A percentile compares a stretch with the other conserved stretches of the same genome.
These are phyloP conservation scores for Vanacampus margaritifer DNA, from an alignment of 2,113 vertebrate genomes.

Conservation along the genomic window DNA sequence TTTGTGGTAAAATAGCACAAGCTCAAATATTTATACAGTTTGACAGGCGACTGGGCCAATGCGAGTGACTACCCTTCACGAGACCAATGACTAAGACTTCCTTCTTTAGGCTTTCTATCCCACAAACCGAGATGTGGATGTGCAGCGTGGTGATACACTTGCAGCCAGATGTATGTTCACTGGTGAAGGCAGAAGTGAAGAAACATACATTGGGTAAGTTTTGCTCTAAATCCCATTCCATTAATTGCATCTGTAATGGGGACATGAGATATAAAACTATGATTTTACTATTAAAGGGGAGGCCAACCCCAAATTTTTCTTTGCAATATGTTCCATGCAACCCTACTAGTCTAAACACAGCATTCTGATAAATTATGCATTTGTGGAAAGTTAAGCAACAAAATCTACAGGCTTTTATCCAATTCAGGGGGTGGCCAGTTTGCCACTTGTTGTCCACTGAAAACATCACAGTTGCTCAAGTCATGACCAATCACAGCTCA, in stretches of 20 bases:
- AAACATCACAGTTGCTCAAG: too few relatives aligned
- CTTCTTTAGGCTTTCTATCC: conserved; percentile 88
- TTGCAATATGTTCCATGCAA: too few relatives aligned
- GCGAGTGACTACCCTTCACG: not conserved
- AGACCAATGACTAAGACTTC: not conserved
- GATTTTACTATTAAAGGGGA: not conserved
- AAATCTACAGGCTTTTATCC: too few relatives aligned
- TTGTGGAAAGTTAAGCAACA: too few relatives aligned
- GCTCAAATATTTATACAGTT: not conserved
- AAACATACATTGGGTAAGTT: conserved; percentile 88
- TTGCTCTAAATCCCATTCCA: not conserved
- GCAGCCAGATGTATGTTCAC: conserved; percentile 93
- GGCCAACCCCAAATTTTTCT: too few relatives aligned
- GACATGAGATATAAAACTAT: not conserved
- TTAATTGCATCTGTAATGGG: not conserved
- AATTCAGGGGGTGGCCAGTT: too few relatives aligned
- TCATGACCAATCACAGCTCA: too few relatives aligned
- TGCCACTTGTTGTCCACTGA: too few relatives aligned
- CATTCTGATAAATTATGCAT: too few relatives aligned
- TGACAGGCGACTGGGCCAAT: not conserved
- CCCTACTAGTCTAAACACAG: too few relatives aligned
- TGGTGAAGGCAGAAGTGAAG: conserved; percentile 84
- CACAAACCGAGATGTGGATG: conserved; percentile 73
- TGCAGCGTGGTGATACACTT: conserved; percentile 83
- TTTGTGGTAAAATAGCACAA: too few relatives aligned